Evolutionary conservation across 2,888 invertebrate genomes (phyloP).

Genomic region (Cetonia aurata): DNA sequence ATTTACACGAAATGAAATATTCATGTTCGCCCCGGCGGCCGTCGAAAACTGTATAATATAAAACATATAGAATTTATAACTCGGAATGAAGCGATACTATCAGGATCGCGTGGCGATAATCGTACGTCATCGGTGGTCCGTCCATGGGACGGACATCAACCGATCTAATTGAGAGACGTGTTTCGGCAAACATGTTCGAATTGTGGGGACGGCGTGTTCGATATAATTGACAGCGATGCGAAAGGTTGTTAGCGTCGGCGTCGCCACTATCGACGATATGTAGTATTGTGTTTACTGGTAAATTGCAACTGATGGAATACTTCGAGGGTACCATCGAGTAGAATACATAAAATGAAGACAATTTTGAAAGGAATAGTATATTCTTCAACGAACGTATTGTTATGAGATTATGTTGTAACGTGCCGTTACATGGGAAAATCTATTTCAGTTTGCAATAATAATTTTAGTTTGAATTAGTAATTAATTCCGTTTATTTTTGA

Average conservation of each 20-base stretch:
- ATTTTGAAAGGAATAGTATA: too few relatives aligned
- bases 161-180: conserved; percentile 45
- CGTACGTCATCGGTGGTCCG: background rate
- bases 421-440: too few relatives aligned
- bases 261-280: conserved; percentile 17
- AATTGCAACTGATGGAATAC: too few relatives aligned
- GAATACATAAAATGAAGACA: too few relatives aligned
- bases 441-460: too few relatives aligned
- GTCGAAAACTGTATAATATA: conserved; percentile 28
- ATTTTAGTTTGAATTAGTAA: too few relatives aligned
- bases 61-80: conserved; percentile 36
- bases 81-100: conserved; percentile 21
- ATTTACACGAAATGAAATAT: conserved; percentile 30
- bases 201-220: conserved; percentile 45
- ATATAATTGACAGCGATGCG: conserved; percentile 29
- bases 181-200: conserved; percentile 54
- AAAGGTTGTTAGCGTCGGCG: conserved; percentile 24
- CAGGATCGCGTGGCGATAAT: background rate
- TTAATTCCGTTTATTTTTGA: too few relatives aligned
- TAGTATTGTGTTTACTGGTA: too few relatives aligned
- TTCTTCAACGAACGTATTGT: too few relatives aligned
- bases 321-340: too few relatives aligned
- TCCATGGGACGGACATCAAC: conserved; percentile 19
- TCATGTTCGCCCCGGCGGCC: conserved; percentile 2
- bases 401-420: too few relatives aligned